Evolutionary conservation across 2,113 vertebrate species (phyloP), one percentile per base, ranked within the genome.

Genomic region (Romanogobio albipinnatus): DNA sequence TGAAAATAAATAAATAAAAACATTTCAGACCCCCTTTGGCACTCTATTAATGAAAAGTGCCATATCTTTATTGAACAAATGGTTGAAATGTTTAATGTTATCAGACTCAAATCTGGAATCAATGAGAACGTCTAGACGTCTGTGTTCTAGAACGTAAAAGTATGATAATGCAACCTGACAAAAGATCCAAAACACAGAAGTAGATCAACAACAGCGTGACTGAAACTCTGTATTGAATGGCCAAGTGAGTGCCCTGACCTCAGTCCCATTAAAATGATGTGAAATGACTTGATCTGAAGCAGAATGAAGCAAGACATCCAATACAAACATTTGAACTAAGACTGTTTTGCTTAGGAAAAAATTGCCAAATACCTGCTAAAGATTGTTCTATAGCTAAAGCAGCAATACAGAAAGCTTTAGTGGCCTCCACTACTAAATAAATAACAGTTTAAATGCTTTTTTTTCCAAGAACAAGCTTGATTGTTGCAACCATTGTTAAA

Each of bases 101-200:
- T 80, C 59, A 49, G 7, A 68, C 61, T 66, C 19, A 7, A 66
- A 19, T 79, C 56, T 11, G 3, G 0, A 61, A 24, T 26, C 62
- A 9, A 13, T 36, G 78, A 49, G 15, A 66, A 14, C 0, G 1
- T 49, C 11, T 79, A 62, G 56, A 62, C 7, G 9, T 36, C 61
- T 81, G 78, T 81, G 45, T 66, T 68, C 5, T 68, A 68, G 15
- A 81, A 81, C 0, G 4, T 3, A 64, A 10, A 81, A 47, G 59
- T 81, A 81, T 81, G 61, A 49, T 66, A 81, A 81, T 81, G 59
- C 5, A 66, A 66, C 24, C 45, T 51, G 78, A 49, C 78, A 81
- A 81, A 81, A 68, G 26, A 81, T 68, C 26, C 15, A 66, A 51
- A 68, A 51, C 79, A 49, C 45, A 51, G 3, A 15, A 47, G 45